Percentiles rank a stretch among this genome's conserved stretches.
Evolutionary conservation across 2,113 vertebrate species (phyloP).

Genomic region (Callocephalon fimbriatum): DNA sequence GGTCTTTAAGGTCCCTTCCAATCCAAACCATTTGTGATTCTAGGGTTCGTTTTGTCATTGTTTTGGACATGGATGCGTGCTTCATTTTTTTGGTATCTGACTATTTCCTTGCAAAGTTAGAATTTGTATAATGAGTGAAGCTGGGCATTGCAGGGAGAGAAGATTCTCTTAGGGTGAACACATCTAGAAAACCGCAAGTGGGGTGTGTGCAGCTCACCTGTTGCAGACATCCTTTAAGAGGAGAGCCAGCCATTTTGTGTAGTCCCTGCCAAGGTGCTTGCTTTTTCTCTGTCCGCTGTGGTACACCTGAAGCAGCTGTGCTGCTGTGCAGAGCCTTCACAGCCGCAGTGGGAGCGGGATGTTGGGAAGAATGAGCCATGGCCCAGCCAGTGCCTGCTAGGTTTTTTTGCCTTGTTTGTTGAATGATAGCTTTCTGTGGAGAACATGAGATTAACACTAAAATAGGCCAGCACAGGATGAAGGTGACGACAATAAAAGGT

Average conservation of each 20-base stretch:
- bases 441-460: background rate
- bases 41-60: background rate
- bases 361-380: background rate
- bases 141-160: background rate
- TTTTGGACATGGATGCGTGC: background rate
- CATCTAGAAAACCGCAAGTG: background rate
- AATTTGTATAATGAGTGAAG: background rate
- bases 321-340: background rate
- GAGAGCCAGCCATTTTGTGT: background rate
- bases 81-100: background rate
- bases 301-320: background rate
- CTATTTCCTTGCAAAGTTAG: background rate
- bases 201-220: background rate
- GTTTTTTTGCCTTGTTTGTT: background rate
- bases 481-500: background rate
- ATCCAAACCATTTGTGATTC: background rate
- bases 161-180: background rate
- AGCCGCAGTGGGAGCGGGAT: background rate
- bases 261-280: background rate
- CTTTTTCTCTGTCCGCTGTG: background rate
- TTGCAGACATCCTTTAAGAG: background rate
- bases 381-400: too few species aligned
- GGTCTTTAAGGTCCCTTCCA: background rate
- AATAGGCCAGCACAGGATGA: slow-evolving; percentile 34
- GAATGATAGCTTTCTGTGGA: background rate